Conservation (phyloP, 1,140 invertebrate species). For the Aphaenogaster ashmeadi region DNA sequence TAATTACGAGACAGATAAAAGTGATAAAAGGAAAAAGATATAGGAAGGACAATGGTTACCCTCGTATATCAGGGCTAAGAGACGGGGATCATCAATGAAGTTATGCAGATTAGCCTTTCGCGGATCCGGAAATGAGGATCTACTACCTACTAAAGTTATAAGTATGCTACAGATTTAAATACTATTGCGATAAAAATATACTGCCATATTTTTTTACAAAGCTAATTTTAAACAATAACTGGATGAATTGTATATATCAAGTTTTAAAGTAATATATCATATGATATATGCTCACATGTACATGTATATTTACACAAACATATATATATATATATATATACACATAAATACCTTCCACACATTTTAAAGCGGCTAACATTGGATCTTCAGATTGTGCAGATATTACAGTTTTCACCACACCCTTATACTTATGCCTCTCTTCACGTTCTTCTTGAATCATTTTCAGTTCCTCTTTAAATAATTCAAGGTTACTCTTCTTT, state of each 20-base stretch:
- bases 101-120: conserved; percentile 80
- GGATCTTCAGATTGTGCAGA: conserved; percentile 83
- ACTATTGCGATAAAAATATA: conserved; percentile 19
- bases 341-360: conserved; percentile 82
- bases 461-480: conserved; percentile 98
- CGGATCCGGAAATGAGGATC: conserved; percentile 79
- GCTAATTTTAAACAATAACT: neutral
- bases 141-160: conserved; percentile 71
- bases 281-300: neutral
- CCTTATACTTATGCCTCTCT: conserved; percentile 97
- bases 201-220: conserved; percentile 16
- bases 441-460: conserved; percentile 99
- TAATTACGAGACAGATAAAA: neutral
- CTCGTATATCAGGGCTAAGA: conserved; percentile 83
- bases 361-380: conserved; percentile 85
- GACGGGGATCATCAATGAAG: conserved; percentile 82
- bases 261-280: neutral
- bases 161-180: conserved; percentile 47
- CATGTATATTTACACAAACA: neutral
- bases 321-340: neutral
- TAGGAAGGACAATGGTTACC: conserved; percentile 79
- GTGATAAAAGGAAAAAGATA: conserved; percentile 56
- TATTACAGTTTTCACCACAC: conserved; percentile 87
- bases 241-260: neutral
- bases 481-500: conserved; percentile 98